Evolutionary conservation across 1,140 invertebrate genomes (phyloP).

Genomic region (Paraescarpia echinospica): DNA sequence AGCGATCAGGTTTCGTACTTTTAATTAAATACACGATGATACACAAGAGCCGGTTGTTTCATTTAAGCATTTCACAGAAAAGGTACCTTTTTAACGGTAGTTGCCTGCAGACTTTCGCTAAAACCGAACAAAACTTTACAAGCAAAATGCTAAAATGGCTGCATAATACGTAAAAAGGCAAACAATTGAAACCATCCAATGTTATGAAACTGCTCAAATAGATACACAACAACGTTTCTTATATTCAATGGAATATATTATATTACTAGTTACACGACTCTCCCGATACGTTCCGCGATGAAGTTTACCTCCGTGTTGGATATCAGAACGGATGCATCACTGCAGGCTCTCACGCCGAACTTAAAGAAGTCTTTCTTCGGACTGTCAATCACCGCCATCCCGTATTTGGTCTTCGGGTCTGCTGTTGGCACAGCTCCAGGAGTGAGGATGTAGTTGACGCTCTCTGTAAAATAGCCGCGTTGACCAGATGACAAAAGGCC

Average conservation of each 20-base stretch:
- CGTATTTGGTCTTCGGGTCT: neutral
- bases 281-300: neutral
- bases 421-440: neutral
- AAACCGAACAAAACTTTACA: too few relatives aligned
- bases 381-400: neutral
- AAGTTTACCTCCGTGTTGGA: neutral
- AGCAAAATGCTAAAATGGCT: too few relatives aligned
- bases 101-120: too few relatives aligned
- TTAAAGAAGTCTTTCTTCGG: constrained; percentile 1
- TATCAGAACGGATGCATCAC: neutral
- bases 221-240: neutral
- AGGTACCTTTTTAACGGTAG: too few relatives aligned
- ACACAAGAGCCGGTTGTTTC: too few relatives aligned
- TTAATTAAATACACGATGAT: too few relatives aligned
- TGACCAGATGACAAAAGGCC: neutral
- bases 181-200: too few relatives aligned
- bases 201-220: too few relatives aligned
- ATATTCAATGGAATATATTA: neutral
- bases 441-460: neutral
- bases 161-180: too few relatives aligned
- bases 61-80: too few relatives aligned
- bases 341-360: neutral
- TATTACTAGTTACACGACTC: neutral
- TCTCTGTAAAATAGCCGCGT: neutral
- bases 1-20: too few relatives aligned